Conservation (phyloP, 2,888 invertebrate genomes). For the Orthosia gracilis region DNA sequence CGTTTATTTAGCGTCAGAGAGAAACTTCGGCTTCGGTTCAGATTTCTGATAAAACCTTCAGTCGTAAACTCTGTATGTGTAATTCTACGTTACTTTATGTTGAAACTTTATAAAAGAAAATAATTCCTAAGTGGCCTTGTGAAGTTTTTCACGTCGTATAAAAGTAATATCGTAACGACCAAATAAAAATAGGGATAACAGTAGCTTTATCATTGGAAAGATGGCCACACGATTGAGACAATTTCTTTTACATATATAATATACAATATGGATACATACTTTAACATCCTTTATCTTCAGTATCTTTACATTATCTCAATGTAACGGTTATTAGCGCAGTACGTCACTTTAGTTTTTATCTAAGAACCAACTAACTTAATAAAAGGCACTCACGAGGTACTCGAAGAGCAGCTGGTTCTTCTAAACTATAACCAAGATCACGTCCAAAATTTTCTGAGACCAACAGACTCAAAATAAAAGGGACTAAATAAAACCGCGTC, state of each 20-base stretch:
- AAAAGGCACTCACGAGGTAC: slow-evolving; percentile 24
- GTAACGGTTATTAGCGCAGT: background rate
- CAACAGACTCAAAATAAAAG: slow-evolving; percentile 25
- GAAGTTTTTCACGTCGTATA: slow-evolving; percentile 4
- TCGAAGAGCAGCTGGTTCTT: background rate
- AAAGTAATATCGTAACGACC: background rate
- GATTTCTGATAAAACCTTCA: slow-evolving; percentile 45
- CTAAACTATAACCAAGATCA: background rate
- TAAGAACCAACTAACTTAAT: background rate
- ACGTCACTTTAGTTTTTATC: background rate
- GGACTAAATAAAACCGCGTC: slow-evolving; percentile 25
- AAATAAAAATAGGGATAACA: background rate
- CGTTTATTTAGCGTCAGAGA: slow-evolving; percentile 46
- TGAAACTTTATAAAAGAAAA: slow-evolving; percentile 19
- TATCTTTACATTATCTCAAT: background rate
- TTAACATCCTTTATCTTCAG: background rate
- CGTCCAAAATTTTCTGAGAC: slow-evolving; percentile 12
- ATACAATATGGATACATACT: background rate
- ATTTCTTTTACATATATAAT: background rate
- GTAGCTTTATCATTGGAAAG: background rate
- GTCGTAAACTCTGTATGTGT: slow-evolving; percentile 26
- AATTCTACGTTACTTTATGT: slow-evolving; percentile 19
- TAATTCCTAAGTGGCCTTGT: slow-evolving; percentile 1
- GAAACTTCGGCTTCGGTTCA: slow-evolving; percentile 20
- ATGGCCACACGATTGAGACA: background rate